Evolutionary conservation across 2,888 invertebrate species (phyloP).

Genomic region (Lithophane ornitopus): DNA sequence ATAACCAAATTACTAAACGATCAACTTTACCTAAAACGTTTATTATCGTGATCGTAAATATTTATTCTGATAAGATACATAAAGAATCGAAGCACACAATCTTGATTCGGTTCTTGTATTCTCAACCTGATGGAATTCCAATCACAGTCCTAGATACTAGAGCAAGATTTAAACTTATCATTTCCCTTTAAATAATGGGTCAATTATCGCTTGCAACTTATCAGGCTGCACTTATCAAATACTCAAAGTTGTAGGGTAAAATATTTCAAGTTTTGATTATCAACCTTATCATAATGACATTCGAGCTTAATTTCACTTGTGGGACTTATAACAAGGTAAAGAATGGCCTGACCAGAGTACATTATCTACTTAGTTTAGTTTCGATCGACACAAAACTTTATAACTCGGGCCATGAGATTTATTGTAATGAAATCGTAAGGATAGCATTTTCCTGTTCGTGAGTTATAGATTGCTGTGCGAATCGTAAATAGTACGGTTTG

Average conservation of each 20-base stretch:
- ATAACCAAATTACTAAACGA: slow-evolving; percentile 45
- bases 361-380: slow-evolving; percentile 84
- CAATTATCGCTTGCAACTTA: slow-evolving; percentile 81
- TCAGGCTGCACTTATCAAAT: slow-evolving; percentile 80
- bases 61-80: slow-evolving; percentile 51
- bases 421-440: slow-evolving; percentile 86
- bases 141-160: slow-evolving; percentile 66
- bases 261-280: slow-evolving; percentile 53
- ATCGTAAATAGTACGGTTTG: slow-evolving; percentile 82
- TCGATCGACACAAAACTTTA: slow-evolving; percentile 85
- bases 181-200: slow-evolving; percentile 80
- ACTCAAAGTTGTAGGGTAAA: slow-evolving; percentile 69
- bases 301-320: slow-evolving; percentile 69
- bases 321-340: slow-evolving; percentile 70
- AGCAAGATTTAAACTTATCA: slow-evolving; percentile 74
- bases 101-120: slow-evolving; percentile 57
- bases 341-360: slow-evolving; percentile 80
- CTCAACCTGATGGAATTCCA: slow-evolving; percentile 64
- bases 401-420: slow-evolving; percentile 82
- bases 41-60: slow-evolving; percentile 52
- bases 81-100: slow-evolving; percentile 44
- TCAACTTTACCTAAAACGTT: slow-evolving; percentile 46
- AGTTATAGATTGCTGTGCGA: slow-evolving; percentile 77
- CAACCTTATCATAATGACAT: slow-evolving; percentile 56
- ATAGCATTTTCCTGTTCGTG: slow-evolving; percentile 83